phyloP scores from a whole-genome alignment of 2,113 vertebrate species.

The Pelecanoides urinatrix region DNA sequence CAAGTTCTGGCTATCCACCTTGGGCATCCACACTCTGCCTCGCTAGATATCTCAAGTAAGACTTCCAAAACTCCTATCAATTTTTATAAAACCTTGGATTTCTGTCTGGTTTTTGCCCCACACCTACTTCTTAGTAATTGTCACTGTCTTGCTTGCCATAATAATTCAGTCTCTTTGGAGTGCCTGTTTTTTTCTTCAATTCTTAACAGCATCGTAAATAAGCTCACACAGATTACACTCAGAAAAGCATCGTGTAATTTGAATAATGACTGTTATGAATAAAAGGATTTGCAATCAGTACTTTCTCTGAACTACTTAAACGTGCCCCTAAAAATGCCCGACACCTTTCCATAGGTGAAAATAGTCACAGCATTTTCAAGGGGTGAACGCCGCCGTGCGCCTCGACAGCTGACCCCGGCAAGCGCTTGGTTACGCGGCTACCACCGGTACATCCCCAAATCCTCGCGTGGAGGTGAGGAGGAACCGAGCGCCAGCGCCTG shows the following conservation, averaged over 20 bases:
- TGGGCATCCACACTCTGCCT: not conserved
- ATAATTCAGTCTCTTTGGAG: accelerated
- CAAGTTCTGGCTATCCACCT: no score
- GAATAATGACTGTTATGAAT: no score
- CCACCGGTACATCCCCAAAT: no score
- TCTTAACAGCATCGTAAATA: not conserved
- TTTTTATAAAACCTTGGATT: not conserved
- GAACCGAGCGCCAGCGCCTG: no score
- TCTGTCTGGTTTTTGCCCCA: not conserved
- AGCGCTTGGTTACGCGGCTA: no score
- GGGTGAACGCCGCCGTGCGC: accelerated
- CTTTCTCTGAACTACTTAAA: not conserved
- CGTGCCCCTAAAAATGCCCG: not conserved
- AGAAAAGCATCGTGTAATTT: accelerated
- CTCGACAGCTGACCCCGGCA: not conserved
- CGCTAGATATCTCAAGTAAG: not conserved
- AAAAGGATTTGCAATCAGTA: no score
- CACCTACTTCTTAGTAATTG: not conserved
- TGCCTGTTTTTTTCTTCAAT: accelerated
- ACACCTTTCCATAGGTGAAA: not conserved
- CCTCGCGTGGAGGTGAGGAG: no score
- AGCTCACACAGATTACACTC: not conserved
- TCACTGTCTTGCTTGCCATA: no score
- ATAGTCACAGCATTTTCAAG: no score
- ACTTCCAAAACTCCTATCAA: not conserved